A percentile compares a stretch with the other conserved stretches of the same genome.
Evolutionary conservation across 2,113 vertebrate genomes (phyloP).

Genomic region (Trichechus manatus): DNA sequence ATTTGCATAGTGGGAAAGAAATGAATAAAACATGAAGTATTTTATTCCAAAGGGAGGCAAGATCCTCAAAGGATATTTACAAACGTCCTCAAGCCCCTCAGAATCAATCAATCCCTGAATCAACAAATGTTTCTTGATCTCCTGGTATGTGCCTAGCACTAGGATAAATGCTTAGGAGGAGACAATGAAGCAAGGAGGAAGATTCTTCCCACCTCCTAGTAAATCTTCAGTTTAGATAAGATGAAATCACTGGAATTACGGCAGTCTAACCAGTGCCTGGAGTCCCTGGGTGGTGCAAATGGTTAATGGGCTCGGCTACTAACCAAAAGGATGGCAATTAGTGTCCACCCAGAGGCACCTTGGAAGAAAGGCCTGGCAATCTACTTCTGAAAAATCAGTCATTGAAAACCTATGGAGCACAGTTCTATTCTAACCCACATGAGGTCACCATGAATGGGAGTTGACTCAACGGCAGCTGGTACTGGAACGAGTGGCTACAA

Average conservation of each 20-base stretch:
- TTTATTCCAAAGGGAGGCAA: conserved; percentile 77
- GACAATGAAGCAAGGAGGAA: not conserved
- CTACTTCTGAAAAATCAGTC: not conserved
- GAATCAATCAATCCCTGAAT: conserved; percentile 79
- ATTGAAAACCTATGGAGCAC: not conserved
- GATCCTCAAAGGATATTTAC: conserved; percentile 79
- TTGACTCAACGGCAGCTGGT: not conserved
- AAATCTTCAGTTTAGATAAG: not conserved
- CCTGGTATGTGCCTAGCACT: conserved; percentile 4
- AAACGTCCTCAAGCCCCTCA: conserved; percentile 76
- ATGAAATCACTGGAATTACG: not conserved
- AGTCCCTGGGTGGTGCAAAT: not conserved
- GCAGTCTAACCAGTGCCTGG: not conserved
- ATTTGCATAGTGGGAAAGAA: conserved; percentile 80
- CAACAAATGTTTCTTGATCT: conserved; percentile 77
- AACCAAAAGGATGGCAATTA: not conserved
- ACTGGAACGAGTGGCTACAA: not conserved
- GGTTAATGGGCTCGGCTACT: not conserved
- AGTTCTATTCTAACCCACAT: not conserved
- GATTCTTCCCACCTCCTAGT: not conserved
- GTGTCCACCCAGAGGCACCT: not conserved
- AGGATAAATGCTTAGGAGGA: conserved; percentile 13
- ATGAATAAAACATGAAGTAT: conserved; percentile 82
- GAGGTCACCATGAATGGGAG: not conserved
- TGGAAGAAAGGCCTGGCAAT: not conserved